Evolutionary conservation across 2,113 vertebrate species (phyloP), one percentile per base, ranked within the genome.

Genomic region (Gnathonemus longibarbis): DNA sequence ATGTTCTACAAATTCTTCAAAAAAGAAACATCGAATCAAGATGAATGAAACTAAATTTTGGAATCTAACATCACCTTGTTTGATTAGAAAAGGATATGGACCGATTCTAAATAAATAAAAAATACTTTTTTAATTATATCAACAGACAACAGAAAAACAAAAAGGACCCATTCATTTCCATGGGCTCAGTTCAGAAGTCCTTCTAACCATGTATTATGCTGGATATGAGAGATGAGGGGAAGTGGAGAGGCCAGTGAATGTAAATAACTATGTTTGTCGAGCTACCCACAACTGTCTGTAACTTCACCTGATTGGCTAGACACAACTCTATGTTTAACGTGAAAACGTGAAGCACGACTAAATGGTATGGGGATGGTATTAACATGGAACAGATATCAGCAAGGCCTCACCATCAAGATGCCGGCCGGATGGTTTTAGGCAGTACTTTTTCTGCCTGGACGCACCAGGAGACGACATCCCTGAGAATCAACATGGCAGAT

Each of bases 201-300:
- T 94, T 97, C 91, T 98, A 98, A 92, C 94, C 94, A 92, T 97
- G 98, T 98, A 98, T 98, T 90, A 99, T 97, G 90, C 98, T 98
- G 27, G 97, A 96, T 91, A 98, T 98, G 93, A 99, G 91, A 91
- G 98, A 94, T 97, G 98, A 93, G 17, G 94, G 94, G 93, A 19
- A 48, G 42, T 15, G 84, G 11, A 90, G 2, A 62, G 19, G 77
- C 5, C 39, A 46, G 77, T 39, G 5, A 74, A n/a, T 50, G 85
- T 62, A 77, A 92, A 84, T 77, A 66, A 91, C 48, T 21, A 90
- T 89, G 84, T 91, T 49, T 86, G 84, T 84, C 1, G 2, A n/a
- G 24, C 2, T 62, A 24, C 21, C 21, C 21, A 58, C 21, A 62
- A n/a, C 90, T 87, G 66, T 85, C 53, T 91, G 87, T 80, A 84